Base-by-base conservation (phyloP, 2,888 invertebrate genomes). In the Cryptophagus acutangulus region DNA sequence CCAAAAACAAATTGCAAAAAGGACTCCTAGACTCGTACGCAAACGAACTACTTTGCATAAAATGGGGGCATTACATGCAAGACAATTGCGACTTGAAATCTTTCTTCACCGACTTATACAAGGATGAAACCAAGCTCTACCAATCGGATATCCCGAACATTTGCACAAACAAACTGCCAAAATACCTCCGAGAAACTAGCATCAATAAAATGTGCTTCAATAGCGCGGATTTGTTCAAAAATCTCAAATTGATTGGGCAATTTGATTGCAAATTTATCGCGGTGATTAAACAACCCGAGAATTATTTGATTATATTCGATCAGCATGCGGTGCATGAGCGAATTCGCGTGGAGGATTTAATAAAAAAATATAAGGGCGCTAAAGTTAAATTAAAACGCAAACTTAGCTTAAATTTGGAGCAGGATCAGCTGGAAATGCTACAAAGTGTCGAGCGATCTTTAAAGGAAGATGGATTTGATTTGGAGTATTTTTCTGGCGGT, bases 271-370 rank as follows among this genome's bases (percentile, higher is more conserved):
- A 86, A 66, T 84, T 84, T 54, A 83, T 87, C 51, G 74, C 75
- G 14, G 73, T 75, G 39, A 64, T 62, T 18, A 63, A 67, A 35
- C 63, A 71, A 48, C 61, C 65, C 38, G 71, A 61, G 13, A 66
- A 74, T 49, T 66, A 75, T 40, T 59, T 88, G 13, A 72, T 84
- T 18, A 57, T 86, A 18, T 83, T 91, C 64, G 92, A 92, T 70
- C 92, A 91, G 67, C 92, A 92, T 70, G 91, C 91, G 28, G 84
- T 85, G 17, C 83, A 90, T 66, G 92, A 92, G 71, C 74, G 92
- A 62, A 78, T 91, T 45, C 73, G 82, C 45, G 72, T 91, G 31
- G 91, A 92, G 69, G n/a, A n/a, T n/a, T n/a, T n/a, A n/a, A n/a
- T n/a, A n/a, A n/a, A n/a, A n/a, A n/a, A n/a, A n/a, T n/a, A n/a